These are phyloP conservation scores for Argya squamiceps DNA, from an alignment of 2,797 vertebrate genomes.

Conservation along the genomic window DNA sequence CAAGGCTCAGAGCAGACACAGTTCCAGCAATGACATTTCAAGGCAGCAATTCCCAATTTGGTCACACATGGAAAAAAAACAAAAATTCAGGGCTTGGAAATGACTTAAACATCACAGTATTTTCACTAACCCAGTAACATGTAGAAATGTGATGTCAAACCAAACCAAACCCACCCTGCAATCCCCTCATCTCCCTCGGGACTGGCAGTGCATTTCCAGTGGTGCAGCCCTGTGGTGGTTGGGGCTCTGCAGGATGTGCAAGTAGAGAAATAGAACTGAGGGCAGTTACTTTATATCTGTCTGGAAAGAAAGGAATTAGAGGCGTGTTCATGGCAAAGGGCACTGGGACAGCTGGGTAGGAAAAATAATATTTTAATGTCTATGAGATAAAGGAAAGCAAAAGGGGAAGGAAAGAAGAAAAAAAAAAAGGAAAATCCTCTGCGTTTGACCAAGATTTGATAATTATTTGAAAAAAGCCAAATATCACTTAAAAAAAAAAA, in stretches of 20 bases:
- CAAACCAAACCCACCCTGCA: not conserved
- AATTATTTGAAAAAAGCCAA: not conserved
- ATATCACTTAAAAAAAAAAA: not conserved
- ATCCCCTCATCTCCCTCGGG: not conserved
- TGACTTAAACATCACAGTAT: not conserved
- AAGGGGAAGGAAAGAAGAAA: too few relatives aligned
- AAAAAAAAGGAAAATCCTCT: not conserved
- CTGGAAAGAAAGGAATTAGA: not conserved
- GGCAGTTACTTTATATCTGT: not conserved
- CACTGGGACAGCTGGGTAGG: not conserved
- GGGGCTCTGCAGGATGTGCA: fast-evolving
- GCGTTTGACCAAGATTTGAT: not conserved
- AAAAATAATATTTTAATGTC: not conserved
- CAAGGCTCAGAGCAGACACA: not conserved
- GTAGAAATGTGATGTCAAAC: not conserved
- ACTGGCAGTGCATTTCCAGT: fast-evolving
- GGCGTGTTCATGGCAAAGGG: not conserved
- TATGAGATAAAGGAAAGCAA: not conserved
- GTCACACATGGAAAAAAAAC: not conserved
- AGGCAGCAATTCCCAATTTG: not conserved
- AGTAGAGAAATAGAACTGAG: fast-evolving
- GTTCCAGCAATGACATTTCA: not conserved
- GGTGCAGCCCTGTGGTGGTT: fast-evolving
- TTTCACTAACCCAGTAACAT: not conserved
- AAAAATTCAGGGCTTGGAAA: not conserved